Evolutionary conservation across 2,113 vertebrate species (phyloP), one percentile per base, ranked within the genome.

Genomic region (Bufo gargarizans): DNA sequence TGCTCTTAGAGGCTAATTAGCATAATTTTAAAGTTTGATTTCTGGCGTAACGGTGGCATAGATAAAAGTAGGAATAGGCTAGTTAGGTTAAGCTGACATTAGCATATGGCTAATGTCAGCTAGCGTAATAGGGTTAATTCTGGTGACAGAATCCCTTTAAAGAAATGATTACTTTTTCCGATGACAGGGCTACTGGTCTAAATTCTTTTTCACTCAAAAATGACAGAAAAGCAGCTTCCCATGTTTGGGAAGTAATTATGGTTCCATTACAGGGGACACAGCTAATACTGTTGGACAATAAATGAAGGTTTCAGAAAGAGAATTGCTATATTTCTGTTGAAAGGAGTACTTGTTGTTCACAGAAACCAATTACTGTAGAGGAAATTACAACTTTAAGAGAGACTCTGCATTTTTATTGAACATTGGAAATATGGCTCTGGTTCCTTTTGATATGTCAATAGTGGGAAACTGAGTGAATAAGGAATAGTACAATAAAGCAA

Each of bases 311-410:
- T 86, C 45, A 43, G 61, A 78, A 86, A 79, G 76, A 86, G 58
- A 86, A 86, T 86, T 86, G 76, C 49, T 49, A 53, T 78, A 58
- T 78, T 67, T n/a, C 85, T 33, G 59, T 67, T 78, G 85, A 86
- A 86, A 86, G 76, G 76, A 86, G 61, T 49, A 67, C 59, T 78
- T 67, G 55, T 86, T 86, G 85, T 77, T 86, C 76, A 65, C 76
- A 86, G 74, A 86, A 86, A 78, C 74, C 85, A 86, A 86, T 86
- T 86, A 79, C 85, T 65, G 71, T 19, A 86, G 72, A 77, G 47
- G 85, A 79, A 86, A 78, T 86, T 78, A 78, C 85, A 85, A 85
- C 84, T 85, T 78, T 86, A 86, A 79, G 71, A 86, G 71, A 78
- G 85, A 77, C 74, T 86, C 85, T 79, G 76, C 85, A 78, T 78